Conservation (phyloP, 2,113 vertebrate genomes). For the Podiceps cristatus region DNA sequence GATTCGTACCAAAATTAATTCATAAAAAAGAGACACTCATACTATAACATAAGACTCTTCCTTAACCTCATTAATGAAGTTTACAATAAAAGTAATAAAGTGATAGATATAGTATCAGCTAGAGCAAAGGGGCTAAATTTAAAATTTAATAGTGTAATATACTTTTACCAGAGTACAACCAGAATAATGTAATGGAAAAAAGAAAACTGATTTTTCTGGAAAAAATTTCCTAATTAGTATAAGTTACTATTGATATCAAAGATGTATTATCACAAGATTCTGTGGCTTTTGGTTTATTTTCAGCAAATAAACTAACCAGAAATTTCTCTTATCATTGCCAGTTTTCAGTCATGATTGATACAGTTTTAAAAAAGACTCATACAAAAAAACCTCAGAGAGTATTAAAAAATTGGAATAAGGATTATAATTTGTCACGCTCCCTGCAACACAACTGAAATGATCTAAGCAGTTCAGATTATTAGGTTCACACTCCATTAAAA, state of each 20-base stretch:
- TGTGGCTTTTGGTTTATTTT: background rate
- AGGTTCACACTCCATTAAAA: background rate
- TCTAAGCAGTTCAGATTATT: background rate
- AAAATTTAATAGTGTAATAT: background rate
- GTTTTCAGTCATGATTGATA: background rate
- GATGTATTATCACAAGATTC: background rate
- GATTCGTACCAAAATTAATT: slow-evolving; percentile 67
- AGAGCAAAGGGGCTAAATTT: background rate
- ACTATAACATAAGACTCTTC: slow-evolving; percentile 2
- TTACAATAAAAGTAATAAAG: background rate
- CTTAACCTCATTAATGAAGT: slow-evolving; percentile 46
- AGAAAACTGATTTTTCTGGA: background rate
- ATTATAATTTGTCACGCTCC: background rate
- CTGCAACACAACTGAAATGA: background rate
- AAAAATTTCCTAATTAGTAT: background rate
- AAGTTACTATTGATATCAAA: background rate
- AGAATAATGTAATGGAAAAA: background rate
- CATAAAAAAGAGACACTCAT: slow-evolving; percentile 32
- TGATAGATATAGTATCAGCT: background rate
- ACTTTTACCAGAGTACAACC: background rate
- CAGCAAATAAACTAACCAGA: background rate
- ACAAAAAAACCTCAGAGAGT: background rate
- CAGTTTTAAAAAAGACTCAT: background rate
- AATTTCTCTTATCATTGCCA: background rate
- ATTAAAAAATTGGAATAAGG: background rate